Base-by-base conservation (phyloP, 2,113 vertebrate species). In the Elephas maximus region DNA sequence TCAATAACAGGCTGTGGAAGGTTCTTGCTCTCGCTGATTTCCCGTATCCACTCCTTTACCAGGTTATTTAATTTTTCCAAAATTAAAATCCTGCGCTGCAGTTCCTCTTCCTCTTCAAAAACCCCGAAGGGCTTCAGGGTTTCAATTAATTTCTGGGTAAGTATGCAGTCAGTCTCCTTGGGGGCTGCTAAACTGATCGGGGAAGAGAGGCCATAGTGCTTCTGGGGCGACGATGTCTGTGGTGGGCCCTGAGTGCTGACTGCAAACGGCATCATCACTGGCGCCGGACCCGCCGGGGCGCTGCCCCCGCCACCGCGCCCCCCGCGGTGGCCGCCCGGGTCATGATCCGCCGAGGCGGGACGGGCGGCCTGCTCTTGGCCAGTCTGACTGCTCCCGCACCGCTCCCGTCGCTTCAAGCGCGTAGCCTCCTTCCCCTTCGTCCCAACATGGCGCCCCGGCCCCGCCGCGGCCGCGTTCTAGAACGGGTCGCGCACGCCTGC, bases 21-120 rank as follows among this genome's bases (percentile, higher is more conserved):
- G 95, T 99, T 99, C 99, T 99, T 99, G 94, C 98, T 96, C 97
- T 99, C 98, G 97, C 99, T 99, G 96, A 99, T 99, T 92, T 99
- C 99, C 21, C 98, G 98, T 88, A 99, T 99, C 99, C 99, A 99
- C 83, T 99, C 99, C 96, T 99, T 99, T 89, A 99, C 99, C 91
- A 99, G 97, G 37, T 98, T 98, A 97, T 99, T 99, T 94, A 99
- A 89, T 97, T 99, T 99, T 78, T 99, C 99, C 98, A 99, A 97
- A 98, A 99, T 99, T 67, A 99, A 98, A 97, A 99, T 99, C 98
- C 99, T 99, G 96, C 99, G 99, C 86, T 99, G 99, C 94, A 99
- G 98, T 97, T 99, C 99, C 90, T 99, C 97, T 79, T 99, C 99
- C 89, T 99, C 99, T 97, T 99, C 99, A 96, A 99, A 99, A 2